Base-by-base conservation (phyloP, 1,140 invertebrate genomes). In the Eumaeus atala region DNA sequence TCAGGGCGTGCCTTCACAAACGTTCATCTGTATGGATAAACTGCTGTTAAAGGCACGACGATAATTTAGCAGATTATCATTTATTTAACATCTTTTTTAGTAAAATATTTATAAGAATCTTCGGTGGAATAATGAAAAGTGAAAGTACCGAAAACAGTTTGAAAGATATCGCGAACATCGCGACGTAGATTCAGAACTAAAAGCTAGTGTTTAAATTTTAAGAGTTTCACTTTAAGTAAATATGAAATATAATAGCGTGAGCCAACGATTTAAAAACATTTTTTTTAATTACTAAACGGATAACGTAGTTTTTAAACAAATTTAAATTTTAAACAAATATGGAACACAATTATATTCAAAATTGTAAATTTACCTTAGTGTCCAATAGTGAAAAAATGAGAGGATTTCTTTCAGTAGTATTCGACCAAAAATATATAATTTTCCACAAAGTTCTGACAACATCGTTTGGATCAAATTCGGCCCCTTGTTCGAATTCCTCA, bases 401-500 rank as follows among this genome's bases (percentile, higher is more conserved):
- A 7, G 74, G 69, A 54, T 65, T 66, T 4, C 72, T 28, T 67
- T 85, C 82, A 12, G 72, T 72, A 11, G 59, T 74, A 7, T 81
- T 65, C 11, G 76, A 70, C 79, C 79, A 81, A 48, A 72, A 78
- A 54, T 78, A 85, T 49, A 83, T 74, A 63, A 85, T 83, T 66
- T 80, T 83, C 79, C 79, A 82, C 64, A 66, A 64, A 2, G 74
- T 71, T 54, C 80, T 74, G 17, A 81, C 62, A 37, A 79, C 54
- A 40, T 70, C 54, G 17, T 71, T 66, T 0, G 76, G 68, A 34
- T 74, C 62, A 54, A 83, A 81, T 11, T 54, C 56, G 8, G 73
- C 71, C 9, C 55, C 69, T 8, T 44, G 56, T 63, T 81, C 78
- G 34, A 85, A 85, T 62, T 77, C 67, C 51, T 85, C 76, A 53